Percentiles rank a stretch among this genome's conserved stretches.
Conservation (phyloP, 1,140 invertebrate genomes). For the Drosophila trapezifrons region DNA sequence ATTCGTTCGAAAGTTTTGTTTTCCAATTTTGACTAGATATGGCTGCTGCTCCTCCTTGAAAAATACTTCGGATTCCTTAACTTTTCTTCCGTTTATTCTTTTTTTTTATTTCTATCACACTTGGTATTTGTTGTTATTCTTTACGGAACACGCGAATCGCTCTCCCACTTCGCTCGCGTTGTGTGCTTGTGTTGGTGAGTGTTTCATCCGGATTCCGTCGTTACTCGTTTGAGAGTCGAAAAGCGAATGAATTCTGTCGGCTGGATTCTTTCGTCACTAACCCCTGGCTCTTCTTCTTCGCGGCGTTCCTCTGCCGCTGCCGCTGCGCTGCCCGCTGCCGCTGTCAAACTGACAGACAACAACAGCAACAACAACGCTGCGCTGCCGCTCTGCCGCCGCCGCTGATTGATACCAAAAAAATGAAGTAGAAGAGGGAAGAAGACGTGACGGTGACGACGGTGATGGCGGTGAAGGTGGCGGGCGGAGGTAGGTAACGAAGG, state of each 20-base stretch:
- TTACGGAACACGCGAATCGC: slow-evolving; percentile 47
- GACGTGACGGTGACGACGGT: slow-evolving; percentile 16
- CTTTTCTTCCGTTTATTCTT: slow-evolving; percentile 12
- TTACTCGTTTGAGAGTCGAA: slow-evolving; percentile 82
- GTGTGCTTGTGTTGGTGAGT: slow-evolving; percentile 28
- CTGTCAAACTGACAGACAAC: slow-evolving; percentile 43
- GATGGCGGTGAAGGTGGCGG: background rate
- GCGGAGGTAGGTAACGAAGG: slow-evolving; percentile 13
- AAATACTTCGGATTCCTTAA: slow-evolving; percentile 19
- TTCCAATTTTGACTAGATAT: slow-evolving; percentile 62
- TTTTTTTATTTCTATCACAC: slow-evolving; percentile 41
- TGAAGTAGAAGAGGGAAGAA: slow-evolving; percentile 53
- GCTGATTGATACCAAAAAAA: slow-evolving; percentile 81
- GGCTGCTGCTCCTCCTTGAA: slow-evolving; percentile 24
- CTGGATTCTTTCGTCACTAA: slow-evolving; percentile 73
- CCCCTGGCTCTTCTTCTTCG: slow-evolving; percentile 49
- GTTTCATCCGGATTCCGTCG: slow-evolving; percentile 80
- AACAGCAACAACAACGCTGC: slow-evolving; percentile 34
- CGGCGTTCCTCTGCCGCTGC: slow-evolving; percentile 44
- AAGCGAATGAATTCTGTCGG: slow-evolving; percentile 81
- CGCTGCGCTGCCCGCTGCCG: slow-evolving; percentile 46
- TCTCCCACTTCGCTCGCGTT: slow-evolving; percentile 42
- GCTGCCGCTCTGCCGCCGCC: slow-evolving; percentile 36
- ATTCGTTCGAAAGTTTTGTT: slow-evolving; percentile 34
- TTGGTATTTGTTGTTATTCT: slow-evolving; percentile 32